A percentile compares a stretch with the other conserved stretches of the same genome.
phyloP scores from a whole-genome alignment of 2,888 invertebrate species.

The Uloborus plumipes region DNA sequence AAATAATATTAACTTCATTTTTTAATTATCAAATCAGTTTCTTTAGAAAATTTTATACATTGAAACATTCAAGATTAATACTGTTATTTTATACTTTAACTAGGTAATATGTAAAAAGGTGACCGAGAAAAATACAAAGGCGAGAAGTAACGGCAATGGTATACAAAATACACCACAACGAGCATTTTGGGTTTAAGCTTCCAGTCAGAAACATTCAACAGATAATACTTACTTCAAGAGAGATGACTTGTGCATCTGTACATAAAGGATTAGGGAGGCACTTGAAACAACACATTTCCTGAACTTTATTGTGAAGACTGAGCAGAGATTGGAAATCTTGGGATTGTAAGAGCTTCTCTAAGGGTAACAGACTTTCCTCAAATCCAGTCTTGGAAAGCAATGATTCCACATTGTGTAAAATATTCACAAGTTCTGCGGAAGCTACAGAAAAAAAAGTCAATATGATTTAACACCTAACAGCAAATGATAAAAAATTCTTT shows the following conservation, averaged over 20 bases:
- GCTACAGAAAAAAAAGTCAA: constrained; percentile 74
- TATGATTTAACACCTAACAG: neutral
- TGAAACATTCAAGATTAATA: too few species aligned
- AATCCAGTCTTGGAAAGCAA: constrained; percentile 80
- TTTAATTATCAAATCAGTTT: too few species aligned
- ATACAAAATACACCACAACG: neutral
- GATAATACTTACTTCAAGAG: constrained; percentile 76
- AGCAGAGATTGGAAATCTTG: constrained; percentile 83
- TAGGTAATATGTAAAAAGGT: too few species aligned
- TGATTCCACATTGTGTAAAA: constrained; percentile 84
- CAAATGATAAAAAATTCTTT: neutral
- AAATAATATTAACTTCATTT: too few species aligned
- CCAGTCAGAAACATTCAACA: neutral
- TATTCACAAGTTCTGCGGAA: constrained; percentile 87
- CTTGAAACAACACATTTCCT: constrained; percentile 74
- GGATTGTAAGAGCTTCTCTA: constrained; percentile 80
- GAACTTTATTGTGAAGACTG: constrained; percentile 82
- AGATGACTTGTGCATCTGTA: constrained; percentile 78
- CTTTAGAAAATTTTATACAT: too few species aligned
- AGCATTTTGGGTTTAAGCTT: neutral
- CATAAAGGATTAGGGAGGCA: constrained; percentile 74
- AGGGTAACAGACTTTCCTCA: constrained; percentile 80
- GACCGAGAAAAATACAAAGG: neutral
- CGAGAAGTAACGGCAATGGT: neutral
- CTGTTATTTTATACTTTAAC: too few species aligned